Conservation (phyloP, 92 coral and sea anemone species). For the Bergia puertoricense region DNA sequence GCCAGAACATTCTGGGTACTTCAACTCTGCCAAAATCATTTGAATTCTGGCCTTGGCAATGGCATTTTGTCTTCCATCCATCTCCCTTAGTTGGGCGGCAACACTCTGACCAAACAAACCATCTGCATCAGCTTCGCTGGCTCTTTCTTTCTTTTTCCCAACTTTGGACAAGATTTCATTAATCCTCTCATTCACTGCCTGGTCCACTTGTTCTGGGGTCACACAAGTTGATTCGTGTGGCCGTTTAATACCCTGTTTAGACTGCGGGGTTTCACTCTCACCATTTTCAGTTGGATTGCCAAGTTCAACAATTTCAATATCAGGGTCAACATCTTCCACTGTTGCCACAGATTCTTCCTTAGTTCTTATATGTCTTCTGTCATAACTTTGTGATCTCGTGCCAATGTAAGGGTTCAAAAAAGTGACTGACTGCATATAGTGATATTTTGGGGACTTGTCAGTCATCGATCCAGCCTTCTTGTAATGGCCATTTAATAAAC, state of each 20-base stretch:
- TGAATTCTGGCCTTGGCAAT: constrained; percentile 58
- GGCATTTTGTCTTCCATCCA: constrained; percentile 56
- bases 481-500: constrained; percentile 45
- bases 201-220: constrained; percentile 20
- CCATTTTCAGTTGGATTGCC: constrained; percentile 27
- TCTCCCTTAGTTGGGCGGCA: constrained; percentile 56
- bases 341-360: constrained; percentile 22
- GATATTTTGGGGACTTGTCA: constrained; percentile 37
- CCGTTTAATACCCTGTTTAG: constrained; percentile 24
- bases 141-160: constrained; percentile 31
- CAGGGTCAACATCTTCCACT: constrained; percentile 21
- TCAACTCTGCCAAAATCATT: constrained; percentile 48
- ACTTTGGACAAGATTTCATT: constrained; percentile 31
- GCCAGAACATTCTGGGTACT: constrained; percentile 46
- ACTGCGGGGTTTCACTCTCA: constrained; percentile 6
- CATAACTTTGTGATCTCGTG: constrained; percentile 41
- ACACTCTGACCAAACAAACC: constrained; percentile 58
- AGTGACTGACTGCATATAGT: constrained; percentile 41
- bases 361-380: constrained; percentile 11
- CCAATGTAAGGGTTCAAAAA: constrained; percentile 43
- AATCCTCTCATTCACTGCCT: constrained; percentile 6
- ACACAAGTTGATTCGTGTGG: background rate
- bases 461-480: constrained; percentile 42
- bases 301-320: constrained; percentile 31
- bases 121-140: constrained; percentile 31